Conservation (phyloP, 2,113 vertebrate genomes). For the Ornithorhynchus anatinus region DNA sequence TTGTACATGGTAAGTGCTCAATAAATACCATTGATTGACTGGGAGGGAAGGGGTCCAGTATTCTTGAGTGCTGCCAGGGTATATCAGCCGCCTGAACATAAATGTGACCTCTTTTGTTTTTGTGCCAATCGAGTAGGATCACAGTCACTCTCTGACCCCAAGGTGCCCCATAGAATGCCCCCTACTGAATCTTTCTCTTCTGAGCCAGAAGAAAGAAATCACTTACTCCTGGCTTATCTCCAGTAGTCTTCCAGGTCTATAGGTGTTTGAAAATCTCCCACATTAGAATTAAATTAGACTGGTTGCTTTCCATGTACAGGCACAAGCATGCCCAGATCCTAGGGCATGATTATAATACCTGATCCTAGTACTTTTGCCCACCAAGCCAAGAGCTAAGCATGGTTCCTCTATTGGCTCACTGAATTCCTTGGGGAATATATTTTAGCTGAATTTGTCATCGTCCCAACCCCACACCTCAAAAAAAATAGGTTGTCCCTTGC, state of each 20-base stretch:
- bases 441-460: too few species aligned
- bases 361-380: not conserved
- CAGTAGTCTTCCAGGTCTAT: not conserved
- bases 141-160: not conserved
- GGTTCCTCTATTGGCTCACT: not conserved
- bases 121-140: not conserved
- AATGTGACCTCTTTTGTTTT: not conserved
- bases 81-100: not conserved
- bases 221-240: not conserved
- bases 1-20: too few species aligned
- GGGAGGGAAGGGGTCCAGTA: not conserved
- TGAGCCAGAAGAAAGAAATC: not conserved
- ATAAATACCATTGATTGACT: too few species aligned
- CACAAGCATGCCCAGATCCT: not conserved
- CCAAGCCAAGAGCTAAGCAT: not conserved
- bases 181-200: not conserved
- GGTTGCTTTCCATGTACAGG: not conserved
- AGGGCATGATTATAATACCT: too few species aligned
- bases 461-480: too few species aligned
- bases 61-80: not conserved
- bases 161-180: not conserved
- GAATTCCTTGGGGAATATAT: not conserved
- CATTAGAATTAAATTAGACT: not conserved
- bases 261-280: not conserved
- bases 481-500: too few species aligned